Conservation (phyloP, 2,113 vertebrate genomes). For the Oreochromis aureus region DNA sequence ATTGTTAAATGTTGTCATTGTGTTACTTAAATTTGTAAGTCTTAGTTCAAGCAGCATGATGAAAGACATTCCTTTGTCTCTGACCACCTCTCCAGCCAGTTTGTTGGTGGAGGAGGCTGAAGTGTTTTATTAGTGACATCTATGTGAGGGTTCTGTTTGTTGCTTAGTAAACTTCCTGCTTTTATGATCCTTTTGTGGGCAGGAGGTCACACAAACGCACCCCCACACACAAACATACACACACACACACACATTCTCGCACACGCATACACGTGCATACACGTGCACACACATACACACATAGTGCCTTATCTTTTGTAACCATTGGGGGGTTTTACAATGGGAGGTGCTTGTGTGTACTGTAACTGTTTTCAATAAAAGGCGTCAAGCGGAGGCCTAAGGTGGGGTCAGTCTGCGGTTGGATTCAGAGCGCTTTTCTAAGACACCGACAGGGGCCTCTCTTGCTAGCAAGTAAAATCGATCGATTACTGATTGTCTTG, state of each 20-base stretch:
- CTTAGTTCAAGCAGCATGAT: background rate
- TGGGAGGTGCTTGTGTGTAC: background rate
- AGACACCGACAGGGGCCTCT: background rate
- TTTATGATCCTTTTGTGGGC: background rate
- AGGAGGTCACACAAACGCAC: background rate
- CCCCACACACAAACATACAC: fast-evolving
- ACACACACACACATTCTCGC: background rate
- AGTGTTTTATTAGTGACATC: background rate
- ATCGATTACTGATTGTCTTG: background rate
- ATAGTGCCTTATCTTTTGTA: background rate
- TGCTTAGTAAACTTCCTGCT: background rate
- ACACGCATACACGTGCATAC: background rate
- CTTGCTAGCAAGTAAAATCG: background rate
- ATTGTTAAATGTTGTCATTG: background rate
- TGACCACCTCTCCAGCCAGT: background rate
- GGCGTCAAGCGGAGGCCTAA: background rate
- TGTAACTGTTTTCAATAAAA: background rate
- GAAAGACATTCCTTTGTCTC: background rate
- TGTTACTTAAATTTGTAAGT: background rate
- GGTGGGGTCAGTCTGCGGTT: background rate
- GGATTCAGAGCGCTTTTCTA: background rate
- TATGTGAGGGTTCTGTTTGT: background rate
- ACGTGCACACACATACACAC: background rate
- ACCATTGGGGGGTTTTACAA: background rate
- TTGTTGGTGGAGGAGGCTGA: background rate